Conservation (phyloP, 2,797 vertebrate genomes). For the Epinephelus awoara region DNA sequence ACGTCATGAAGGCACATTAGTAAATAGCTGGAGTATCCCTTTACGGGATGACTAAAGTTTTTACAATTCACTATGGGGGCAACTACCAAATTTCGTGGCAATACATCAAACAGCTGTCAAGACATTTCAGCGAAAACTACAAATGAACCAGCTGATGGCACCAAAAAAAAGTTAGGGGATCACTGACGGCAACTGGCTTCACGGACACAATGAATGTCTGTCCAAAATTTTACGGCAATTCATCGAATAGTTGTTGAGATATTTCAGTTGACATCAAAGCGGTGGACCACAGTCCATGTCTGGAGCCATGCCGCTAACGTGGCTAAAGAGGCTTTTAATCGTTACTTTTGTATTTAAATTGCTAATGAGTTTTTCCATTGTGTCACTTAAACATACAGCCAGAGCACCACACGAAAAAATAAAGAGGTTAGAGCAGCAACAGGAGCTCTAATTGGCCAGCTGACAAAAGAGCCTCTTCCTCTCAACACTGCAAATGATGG, state of each 20-base stretch:
- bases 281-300: neutral
- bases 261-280: neutral
- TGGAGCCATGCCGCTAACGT: neutral
- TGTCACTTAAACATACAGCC: slow-evolving; percentile 11
- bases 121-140: neutral
- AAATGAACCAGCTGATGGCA: neutral
- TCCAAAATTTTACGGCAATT: neutral
- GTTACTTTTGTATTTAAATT: neutral
- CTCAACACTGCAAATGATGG: slow-evolving; percentile 39
- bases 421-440: slow-evolving; percentile 17
- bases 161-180: neutral
- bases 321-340: neutral
- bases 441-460: slow-evolving; percentile 33
- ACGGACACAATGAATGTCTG: neutral
- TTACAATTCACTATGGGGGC: neutral
- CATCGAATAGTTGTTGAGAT: neutral
- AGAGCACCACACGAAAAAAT: neutral
- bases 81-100: neutral
- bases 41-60: neutral
- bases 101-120: neutral
- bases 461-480: slow-evolving; percentile 48
- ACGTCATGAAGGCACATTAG: neutral
- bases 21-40: neutral
- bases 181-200: too few relatives aligned
- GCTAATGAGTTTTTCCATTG: slow-evolving; percentile 8